Base-by-base conservation (phyloP, 2,797 vertebrate genomes). In the Sebastes melanostomus region DNA sequence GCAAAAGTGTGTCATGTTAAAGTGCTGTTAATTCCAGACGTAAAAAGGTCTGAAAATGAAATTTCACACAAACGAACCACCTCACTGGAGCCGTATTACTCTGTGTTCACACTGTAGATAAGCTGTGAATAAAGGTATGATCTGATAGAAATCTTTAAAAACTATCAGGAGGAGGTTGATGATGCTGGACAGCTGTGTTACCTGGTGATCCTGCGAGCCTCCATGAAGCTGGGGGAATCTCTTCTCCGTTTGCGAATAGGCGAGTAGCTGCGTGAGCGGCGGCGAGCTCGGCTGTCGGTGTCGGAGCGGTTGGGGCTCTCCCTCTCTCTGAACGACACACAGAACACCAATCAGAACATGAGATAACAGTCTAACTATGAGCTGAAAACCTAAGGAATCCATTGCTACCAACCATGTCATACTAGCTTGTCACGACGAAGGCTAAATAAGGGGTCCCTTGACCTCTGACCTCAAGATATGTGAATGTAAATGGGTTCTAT, bases 191-290 rank as follows among this genome's bases (percentile, higher is more conserved):
- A 22, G 58, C 11, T 4, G 63, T 52, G 59, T 80, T 95, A 99
- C 98, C 98, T 99, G 82, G 98, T 99, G 93, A 99, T 99, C 94
- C 98, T 97, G 75, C 98, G 95, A 29, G 98, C 97, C 88, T 99
- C 98, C 98, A 99, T 99, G 93, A 99, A 99, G 89, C 98, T 99
- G 84, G 98, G 98, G 0, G 98, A 99, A 85, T 99, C 98, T 38
- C 98, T 96, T 84, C 98, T 96, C 86, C 98, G 95, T 84, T 99
- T 99, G 62, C 98, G 96, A 82, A 99, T 99, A 25, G 98, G 98
- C 0, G 98, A 99, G 87, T 98, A 99, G 93, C 98, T 99, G 87
- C 98, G 96, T 36, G 98, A 99, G 85, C 98, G 98, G 62, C 98
- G 96, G n/a, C 98, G 96, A 25, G 96, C 87, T 4, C 97, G 94